Base-by-base conservation (phyloP, 2,113 vertebrate species). In the Petrocephalus microphthalmus region DNA sequence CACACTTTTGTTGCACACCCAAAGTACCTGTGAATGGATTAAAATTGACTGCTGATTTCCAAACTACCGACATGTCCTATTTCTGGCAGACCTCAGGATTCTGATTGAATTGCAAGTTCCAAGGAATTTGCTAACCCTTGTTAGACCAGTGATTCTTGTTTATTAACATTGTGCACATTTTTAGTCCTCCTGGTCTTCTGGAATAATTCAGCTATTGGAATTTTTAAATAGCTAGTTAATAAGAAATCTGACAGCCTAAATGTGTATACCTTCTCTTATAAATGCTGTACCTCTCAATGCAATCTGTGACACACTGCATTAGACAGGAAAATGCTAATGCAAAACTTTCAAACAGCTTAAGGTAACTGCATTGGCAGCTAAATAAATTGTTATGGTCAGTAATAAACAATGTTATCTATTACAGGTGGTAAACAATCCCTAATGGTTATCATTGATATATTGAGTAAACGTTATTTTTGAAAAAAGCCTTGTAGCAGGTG, bases 71-170 rank as follows among this genome's bases (percentile, higher is more conserved):
- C 2, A 45, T 22, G 42, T 64, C 56, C 33, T 64, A 64, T 86
- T 64, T 86, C 19, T 22, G 19, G 29, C 54, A 86, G 85, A 60
- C 54, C n/a, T 45, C 56, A 29, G 15, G 33, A 85, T 15, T 25
- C 52, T 85, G 84, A 85, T 56, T 33, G 84, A 56, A 20, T 84
- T 84, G 49, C 83, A 84, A 84, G 83, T 84, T 84, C 83, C 20
- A 29, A 54, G 25, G 52, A 56, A 54, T 85, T 29, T 33, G 84
- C 52, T 17, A 29, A 33, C 22, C 29, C 19, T 54, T 54, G 29
- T 13, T 56, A 25, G 33, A 17, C n/a, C 29, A 25, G 2, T 85
- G 15, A 52, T 52, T 53, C 1, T 84, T 84, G 22, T 51, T 22
- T 56, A 29, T 45, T 37, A n/a, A 54, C 51, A 53, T 37, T 53